A percentile compares a stretch with the other conserved stretches of the same genome.
phyloP scores from a whole-genome alignment of 2,797 vertebrate genomes.

The Eulemur mongoz region DNA sequence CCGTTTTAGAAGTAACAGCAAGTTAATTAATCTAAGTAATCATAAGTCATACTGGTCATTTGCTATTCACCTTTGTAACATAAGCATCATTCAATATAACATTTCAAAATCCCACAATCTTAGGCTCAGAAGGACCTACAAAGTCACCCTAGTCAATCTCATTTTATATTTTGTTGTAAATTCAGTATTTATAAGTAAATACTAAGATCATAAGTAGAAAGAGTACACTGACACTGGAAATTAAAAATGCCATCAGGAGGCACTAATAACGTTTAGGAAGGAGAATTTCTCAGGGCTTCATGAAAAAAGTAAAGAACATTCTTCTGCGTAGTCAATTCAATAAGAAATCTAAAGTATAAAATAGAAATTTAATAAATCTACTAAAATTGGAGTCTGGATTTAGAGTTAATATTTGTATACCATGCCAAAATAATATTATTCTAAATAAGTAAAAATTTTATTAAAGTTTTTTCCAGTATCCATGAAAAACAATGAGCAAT shows the following conservation, averaged over 20 bases:
- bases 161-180: conserved; percentile 9
- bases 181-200: conserved; percentile 22
- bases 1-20: background rate
- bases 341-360: conserved; percentile 32
- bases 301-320: background rate
- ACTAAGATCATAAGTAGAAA: background rate
- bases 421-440: conserved; percentile 26
- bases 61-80: conserved; percentile 31
- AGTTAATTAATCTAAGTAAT: conserved; percentile 28
- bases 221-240: background rate
- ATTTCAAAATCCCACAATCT: conserved; percentile 56
- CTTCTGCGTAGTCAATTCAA: background rate
- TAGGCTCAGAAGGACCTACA: conserved; percentile 16
- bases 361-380: conserved; percentile 23
- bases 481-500: conserved; percentile 22
- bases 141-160: conserved; percentile 13
- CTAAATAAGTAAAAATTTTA: conserved; percentile 32
- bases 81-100: conserved; percentile 31
- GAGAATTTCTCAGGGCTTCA: background rate
- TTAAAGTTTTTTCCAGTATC: background rate
- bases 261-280: background rate
- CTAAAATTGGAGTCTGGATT: conserved; percentile 13
- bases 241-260: background rate
- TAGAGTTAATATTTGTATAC: conserved; percentile 25
- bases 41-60: background rate